Evolutionary conservation across 2,113 vertebrate species (phyloP).

Genomic region (Marmota monax): DNA sequence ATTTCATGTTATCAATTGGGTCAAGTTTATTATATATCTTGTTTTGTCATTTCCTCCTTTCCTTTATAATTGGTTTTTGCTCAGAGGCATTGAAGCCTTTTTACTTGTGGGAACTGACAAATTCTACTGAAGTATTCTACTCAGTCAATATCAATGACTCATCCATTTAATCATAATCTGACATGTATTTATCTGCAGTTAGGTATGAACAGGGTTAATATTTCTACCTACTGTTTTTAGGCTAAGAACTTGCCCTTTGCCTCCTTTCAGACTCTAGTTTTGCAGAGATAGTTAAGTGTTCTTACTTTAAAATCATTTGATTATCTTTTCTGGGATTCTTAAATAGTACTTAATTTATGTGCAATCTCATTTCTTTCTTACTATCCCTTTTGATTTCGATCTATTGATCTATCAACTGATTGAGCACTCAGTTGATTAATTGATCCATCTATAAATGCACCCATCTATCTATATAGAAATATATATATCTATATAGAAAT

Average conservation of each 20-base stretch:
- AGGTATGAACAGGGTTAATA: neutral
- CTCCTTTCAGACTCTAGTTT: neutral
- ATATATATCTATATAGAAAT: no score
- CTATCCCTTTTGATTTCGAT: neutral
- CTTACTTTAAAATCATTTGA: neutral
- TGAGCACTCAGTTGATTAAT: neutral
- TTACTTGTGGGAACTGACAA: neutral
- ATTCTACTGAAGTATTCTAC: neutral
- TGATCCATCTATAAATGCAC: neutral
- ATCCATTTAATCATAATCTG: neutral
- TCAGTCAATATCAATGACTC: neutral
- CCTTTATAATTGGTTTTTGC: neutral
- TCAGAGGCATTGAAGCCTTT: neutral
- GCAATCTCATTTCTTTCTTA: neutral
- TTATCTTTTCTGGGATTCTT: neutral
- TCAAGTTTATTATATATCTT: neutral
- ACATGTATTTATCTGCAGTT: neutral
- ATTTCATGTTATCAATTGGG: neutral
- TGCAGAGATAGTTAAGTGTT: neutral
- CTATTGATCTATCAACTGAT: neutral
- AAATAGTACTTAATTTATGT: neutral
- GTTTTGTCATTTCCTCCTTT: neutral
- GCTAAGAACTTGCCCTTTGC: neutral
- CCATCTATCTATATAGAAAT: no score
- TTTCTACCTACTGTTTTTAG: neutral